phyloP scores from a whole-genome alignment of 2,888 invertebrate species.

The Capitulum mitella region DNA sequence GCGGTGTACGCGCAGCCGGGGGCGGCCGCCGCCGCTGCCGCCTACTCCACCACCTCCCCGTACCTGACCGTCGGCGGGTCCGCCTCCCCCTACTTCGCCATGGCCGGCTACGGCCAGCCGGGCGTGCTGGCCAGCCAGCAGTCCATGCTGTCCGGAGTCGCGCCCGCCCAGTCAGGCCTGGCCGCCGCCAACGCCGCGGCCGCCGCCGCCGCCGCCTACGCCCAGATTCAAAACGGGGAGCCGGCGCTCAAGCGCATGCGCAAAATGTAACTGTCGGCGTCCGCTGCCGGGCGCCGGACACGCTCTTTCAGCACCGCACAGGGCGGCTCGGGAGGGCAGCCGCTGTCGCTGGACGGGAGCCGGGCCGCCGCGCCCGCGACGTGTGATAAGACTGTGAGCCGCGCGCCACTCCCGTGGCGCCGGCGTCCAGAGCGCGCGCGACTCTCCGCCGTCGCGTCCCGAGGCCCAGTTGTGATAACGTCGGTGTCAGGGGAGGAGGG shows the following conservation, averaged over 20 bases:
- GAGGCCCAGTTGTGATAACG: constrained; percentile 17
- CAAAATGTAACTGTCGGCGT: constrained; percentile 34
- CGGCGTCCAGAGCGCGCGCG: background rate
- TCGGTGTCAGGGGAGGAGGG: background rate
- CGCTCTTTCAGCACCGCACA: constrained; percentile 32
- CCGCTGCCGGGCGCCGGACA: constrained; percentile 30
- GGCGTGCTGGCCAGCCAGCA: constrained; percentile 33
- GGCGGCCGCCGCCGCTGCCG: background rate
- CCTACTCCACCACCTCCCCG: background rate
- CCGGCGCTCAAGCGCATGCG: constrained; percentile 15
- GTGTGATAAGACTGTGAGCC: background rate
- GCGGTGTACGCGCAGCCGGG: background rate
- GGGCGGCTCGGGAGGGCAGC: constrained; percentile 22
- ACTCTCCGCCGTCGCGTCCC: background rate
- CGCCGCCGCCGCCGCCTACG: constrained; percentile 40
- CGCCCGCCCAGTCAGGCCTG: constrained; percentile 37
- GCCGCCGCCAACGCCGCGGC: constrained; percentile 38
- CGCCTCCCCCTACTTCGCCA: constrained; percentile 37
- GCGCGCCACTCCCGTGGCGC: background rate
- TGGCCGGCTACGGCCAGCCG: constrained; percentile 36
- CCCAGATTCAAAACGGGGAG: background rate
- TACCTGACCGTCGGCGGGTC: constrained; percentile 20
- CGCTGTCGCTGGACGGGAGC: constrained; percentile 27
- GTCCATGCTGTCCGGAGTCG: constrained; percentile 32
- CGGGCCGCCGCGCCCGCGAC: background rate